phyloP scores from a whole-genome alignment of 2,113 vertebrate genomes.

The Hylia prasina region DNA sequence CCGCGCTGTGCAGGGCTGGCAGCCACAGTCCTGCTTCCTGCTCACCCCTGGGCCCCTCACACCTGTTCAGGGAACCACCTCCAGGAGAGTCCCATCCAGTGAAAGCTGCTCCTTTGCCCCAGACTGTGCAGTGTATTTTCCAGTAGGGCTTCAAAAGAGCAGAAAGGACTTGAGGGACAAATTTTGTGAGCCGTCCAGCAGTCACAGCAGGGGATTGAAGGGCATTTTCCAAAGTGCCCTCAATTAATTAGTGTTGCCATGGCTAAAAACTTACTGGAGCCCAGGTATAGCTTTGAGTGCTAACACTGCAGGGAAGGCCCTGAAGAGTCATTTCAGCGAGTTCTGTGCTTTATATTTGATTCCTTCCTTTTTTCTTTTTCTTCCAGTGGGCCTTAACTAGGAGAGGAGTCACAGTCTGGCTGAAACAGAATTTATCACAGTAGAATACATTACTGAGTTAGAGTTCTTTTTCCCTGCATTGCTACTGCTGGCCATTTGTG shows the following conservation, averaged over 20 bases:
- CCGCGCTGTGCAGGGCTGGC: neutral
- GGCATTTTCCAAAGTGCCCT: conserved; percentile 11
- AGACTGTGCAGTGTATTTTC: neutral
- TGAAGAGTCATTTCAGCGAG: neutral
- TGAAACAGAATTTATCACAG: conserved; percentile 30
- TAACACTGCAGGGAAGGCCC: neutral
- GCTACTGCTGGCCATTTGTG: neutral
- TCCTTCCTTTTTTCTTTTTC: conserved; percentile 24
- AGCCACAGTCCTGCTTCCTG: neutral
- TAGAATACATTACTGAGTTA: conserved; percentile 19
- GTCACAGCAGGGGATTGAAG: conserved; percentile 15
- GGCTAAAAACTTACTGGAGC: neutral
- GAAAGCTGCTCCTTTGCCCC: neutral
- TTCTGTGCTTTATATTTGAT: conserved; percentile 20
- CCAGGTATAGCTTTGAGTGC: conserved; percentile 6
- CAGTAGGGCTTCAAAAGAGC: conserved; percentile 10
- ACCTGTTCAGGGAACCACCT: neutral
- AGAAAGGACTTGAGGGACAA: neutral
- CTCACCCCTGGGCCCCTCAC: neutral
- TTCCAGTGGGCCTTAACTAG: neutral
- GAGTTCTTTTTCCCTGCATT: neutral
- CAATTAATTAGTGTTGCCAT: neutral
- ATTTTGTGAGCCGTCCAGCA: neutral
- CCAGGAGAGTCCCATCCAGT: neutral
- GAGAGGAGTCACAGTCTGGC: conserved; percentile 2